phyloP scores from a whole-genome alignment of 2,888 invertebrate species.

The Microctonus aethiopoides region DNA sequence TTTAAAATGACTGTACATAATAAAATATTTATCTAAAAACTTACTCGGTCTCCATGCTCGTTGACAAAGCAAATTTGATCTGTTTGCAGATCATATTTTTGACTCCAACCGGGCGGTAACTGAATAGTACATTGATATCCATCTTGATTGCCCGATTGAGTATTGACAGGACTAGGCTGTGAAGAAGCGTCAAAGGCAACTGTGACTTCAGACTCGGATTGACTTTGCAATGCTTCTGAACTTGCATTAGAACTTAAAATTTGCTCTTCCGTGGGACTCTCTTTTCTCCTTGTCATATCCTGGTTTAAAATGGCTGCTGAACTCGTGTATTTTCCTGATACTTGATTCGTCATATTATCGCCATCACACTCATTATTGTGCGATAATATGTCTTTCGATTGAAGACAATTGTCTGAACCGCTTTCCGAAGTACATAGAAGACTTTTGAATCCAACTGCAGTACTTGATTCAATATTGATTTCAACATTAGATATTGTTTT shows the following conservation, averaged over 20 bases:
- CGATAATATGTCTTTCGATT: conserved; percentile 43
- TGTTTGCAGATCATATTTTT: conserved; percentile 61
- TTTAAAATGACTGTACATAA: neutral
- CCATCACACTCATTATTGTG: conserved; percentile 42
- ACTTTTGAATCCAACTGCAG: conserved; percentile 55
- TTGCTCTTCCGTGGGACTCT: conserved; percentile 51
- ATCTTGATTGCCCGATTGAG: conserved; percentile 36
- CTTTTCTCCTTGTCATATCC: conserved; percentile 32
- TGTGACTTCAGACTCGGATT: conserved; percentile 48
- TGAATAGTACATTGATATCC: conserved; percentile 49
- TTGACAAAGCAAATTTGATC: conserved; percentile 69
- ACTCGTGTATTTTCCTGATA: conserved; percentile 29
- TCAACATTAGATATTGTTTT: conserved; percentile 28
- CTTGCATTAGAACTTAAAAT: conserved; percentile 52
- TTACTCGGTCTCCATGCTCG: conserved; percentile 69
- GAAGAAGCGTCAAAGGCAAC: conserved; percentile 47
- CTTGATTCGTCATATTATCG: conserved; percentile 20
- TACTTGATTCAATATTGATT: conserved; percentile 53
- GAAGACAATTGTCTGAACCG: conserved; percentile 56
- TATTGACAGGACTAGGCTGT: conserved; percentile 45
- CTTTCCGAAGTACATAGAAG: conserved; percentile 55
- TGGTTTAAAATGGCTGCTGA: conserved; percentile 32
- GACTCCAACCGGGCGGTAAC: conserved; percentile 68
- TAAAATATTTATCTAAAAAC: conserved; percentile 10
- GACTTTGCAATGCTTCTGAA: conserved; percentile 45